Evolutionary conservation across 2,797 vertebrate genomes (phyloP).

Genomic region (Chelon labrosus): DNA sequence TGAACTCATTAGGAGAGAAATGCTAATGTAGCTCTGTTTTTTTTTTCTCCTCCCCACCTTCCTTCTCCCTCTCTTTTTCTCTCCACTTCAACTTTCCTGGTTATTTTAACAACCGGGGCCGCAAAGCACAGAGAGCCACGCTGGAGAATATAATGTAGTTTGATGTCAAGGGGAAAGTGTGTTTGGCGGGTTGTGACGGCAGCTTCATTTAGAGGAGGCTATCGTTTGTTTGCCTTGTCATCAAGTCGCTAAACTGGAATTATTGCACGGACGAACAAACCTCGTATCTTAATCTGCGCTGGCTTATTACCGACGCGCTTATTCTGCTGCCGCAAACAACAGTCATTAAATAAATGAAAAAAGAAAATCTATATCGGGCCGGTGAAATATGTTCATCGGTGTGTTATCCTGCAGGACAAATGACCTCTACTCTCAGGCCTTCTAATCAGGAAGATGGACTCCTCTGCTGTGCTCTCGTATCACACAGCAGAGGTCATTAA

Average conservation of each 20-base stretch:
- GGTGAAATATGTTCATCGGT: conserved; percentile 20
- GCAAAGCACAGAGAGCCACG: conserved; percentile 20
- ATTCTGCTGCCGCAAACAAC: conserved; percentile 6
- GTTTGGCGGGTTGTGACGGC: conserved; percentile 42
- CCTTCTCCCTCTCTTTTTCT: conserved; percentile 35
- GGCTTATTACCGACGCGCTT: neutral
- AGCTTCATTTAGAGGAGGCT: conserved; percentile 55
- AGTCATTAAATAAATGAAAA: conserved; percentile 18
- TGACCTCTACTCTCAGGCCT: conserved; percentile 40
- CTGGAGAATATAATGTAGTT: conserved; percentile 50
- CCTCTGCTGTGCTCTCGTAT: conserved; percentile 47
- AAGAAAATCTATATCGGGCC: conserved; percentile 8
- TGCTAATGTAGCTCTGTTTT: conserved; percentile 81
- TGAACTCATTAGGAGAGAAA: conserved; percentile 92
- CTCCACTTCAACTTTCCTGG: conserved; percentile 65
- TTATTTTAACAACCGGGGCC: conserved; percentile 61
- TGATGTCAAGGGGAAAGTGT: conserved; percentile 53
- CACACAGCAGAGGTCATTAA: conserved; percentile 45
- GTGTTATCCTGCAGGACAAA: conserved; percentile 18
- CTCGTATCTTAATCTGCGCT: conserved; percentile 5
- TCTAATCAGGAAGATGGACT: conserved; percentile 37
- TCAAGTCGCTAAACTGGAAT: conserved; percentile 37
- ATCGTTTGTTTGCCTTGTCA: conserved; percentile 60
- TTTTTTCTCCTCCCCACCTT: conserved; percentile 21
- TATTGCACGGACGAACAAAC: conserved; percentile 56